Percentiles rank a stretch among this genome's conserved stretches.
Conservation (phyloP, 2,113 vertebrate genomes). For the Chascanopsetta lugubris region DNA sequence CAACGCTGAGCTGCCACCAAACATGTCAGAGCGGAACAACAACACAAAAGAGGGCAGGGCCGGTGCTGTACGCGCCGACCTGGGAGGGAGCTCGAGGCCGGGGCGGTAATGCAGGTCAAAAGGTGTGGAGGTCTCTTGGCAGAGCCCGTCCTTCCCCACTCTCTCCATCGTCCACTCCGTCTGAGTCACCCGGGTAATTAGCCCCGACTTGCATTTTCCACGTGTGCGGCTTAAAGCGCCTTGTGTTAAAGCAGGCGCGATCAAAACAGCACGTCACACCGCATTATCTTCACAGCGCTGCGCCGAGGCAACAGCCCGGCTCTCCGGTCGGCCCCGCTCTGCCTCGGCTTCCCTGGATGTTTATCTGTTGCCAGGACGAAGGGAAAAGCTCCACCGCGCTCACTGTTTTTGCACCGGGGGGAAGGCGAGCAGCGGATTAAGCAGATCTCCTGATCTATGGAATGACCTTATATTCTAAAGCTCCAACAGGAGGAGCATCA, state of each 20-base stretch:
- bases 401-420: slow-evolving; percentile 54
- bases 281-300: slow-evolving; percentile 67
- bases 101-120: slow-evolving; percentile 48
- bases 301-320: slow-evolving; percentile 48
- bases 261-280: slow-evolving; percentile 66
- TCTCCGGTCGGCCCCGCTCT: slow-evolving; percentile 53
- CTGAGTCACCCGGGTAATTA: slow-evolving; percentile 67
- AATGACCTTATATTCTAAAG: slow-evolving; percentile 55
- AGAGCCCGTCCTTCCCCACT: slow-evolving; percentile 20
- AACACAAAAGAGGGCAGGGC: slow-evolving; percentile 44
- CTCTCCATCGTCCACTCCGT: not conserved
- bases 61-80: slow-evolving; percentile 20
- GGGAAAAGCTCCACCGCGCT: slow-evolving; percentile 53
- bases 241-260: slow-evolving; percentile 71
- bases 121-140: slow-evolving; percentile 59
- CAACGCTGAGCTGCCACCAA: slow-evolving; percentile 50
- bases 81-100: slow-evolving; percentile 7
- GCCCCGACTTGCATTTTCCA: slow-evolving; percentile 64
- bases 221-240: slow-evolving; percentile 62
- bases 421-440: slow-evolving; percentile 58
- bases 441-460: slow-evolving; percentile 64
- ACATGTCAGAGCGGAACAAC: slow-evolving; percentile 45
- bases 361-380: slow-evolving; percentile 70
- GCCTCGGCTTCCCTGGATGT: slow-evolving; percentile 61
- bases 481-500: slow-evolving; percentile 49